phyloP scores from a whole-genome alignment of 2,113 vertebrate genomes.

The Chaetodon trifascialis region DNA sequence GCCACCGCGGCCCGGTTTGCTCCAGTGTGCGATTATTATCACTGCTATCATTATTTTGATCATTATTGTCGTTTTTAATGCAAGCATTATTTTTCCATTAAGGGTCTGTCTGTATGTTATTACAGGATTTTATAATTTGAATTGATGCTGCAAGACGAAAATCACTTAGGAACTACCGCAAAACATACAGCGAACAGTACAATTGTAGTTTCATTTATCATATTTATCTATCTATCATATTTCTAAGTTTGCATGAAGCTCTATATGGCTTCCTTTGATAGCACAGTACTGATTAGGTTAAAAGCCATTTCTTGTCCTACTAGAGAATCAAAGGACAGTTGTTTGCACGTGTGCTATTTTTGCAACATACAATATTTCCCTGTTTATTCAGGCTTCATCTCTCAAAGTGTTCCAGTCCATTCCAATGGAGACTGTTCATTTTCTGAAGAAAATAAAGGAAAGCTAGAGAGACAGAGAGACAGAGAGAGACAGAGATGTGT shows the following conservation, averaged over 20 bases:
- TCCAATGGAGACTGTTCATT: slow-evolving; percentile 58
- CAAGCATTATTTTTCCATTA: not conserved
- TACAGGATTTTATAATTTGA: not conserved
- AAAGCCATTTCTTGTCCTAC: slow-evolving; percentile 21
- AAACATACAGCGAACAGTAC: not conserved
- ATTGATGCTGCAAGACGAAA: not conserved
- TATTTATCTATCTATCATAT: not conserved
- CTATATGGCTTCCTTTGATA: not conserved
- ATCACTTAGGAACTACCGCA: not conserved
- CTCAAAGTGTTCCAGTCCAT: slow-evolving; percentile 50
- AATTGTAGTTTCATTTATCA: not conserved
- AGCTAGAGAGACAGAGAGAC: slow-evolving; percentile 8
- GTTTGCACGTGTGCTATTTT: slow-evolving; percentile 33
- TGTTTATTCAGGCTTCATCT: slow-evolving; percentile 59
- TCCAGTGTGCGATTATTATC: slow-evolving; percentile 10
- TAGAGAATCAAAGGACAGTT: slow-evolving; percentile 23
- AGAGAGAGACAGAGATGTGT: slow-evolving; percentile 66
- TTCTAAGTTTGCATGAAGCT: slow-evolving; percentile 5
- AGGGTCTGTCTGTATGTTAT: slow-evolving; percentile 12
- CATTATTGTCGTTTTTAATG: too few species aligned
- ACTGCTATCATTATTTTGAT: not conserved
- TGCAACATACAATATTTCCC: slow-evolving; percentile 30
- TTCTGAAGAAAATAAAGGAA: slow-evolving; percentile 33
- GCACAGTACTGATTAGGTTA: slow-evolving; percentile 9
- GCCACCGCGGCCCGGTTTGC: slow-evolving; percentile 2